Base-by-base conservation (phyloP, 2,888 invertebrate genomes). In the Glaucopsyche alexis region DNA sequence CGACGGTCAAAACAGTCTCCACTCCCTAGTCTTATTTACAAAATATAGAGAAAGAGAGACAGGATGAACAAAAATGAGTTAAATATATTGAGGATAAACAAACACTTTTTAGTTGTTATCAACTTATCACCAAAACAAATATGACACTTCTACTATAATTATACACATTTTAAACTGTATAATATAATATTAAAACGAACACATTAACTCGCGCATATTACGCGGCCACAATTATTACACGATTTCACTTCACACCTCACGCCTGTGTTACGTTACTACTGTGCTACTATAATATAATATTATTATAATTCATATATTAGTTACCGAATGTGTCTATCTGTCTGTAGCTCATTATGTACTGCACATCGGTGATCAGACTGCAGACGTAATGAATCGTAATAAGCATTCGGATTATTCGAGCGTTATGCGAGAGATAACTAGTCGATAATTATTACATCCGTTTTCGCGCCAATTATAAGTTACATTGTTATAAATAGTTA, bases 371-470 rank as follows among this genome's bases (percentile, higher is more conserved):
- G 29, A 29, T 79, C 76, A 78, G n/a, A n/a, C n/a, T n/a, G n/a
- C n/a, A n/a, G 76, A 78, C 74, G 80, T 81, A 79, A 78, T 80
- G 80, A 79, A 79, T 77, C 79, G 76, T 78, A 81, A 80, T 74
- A 72, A 74, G 78, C 76, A 79, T 79, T 77, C 74, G 73, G 78
- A 80, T 78, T 77, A 71, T 72, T 77, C 45, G 60, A 71, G 40
- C 55, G 71, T 77, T 75, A 78, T 77, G 76, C 77, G 50, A 77
- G 49, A 67, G 16, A 67, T 9, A 67, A 19, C 67, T 16, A 67
- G 19, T 19, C 16, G 55, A 55, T 55, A 52, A 42, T 14, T 66
- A 2, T 29, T n/a, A 64, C 52, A 64, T 29, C 64, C 29, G 64
- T 64, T 64, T 64, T 64, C 6, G 13, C 38, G 65, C 14, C 14